Evolutionary conservation across 2,888 invertebrate species (phyloP).

Genomic region (Graphium colonna): DNA sequence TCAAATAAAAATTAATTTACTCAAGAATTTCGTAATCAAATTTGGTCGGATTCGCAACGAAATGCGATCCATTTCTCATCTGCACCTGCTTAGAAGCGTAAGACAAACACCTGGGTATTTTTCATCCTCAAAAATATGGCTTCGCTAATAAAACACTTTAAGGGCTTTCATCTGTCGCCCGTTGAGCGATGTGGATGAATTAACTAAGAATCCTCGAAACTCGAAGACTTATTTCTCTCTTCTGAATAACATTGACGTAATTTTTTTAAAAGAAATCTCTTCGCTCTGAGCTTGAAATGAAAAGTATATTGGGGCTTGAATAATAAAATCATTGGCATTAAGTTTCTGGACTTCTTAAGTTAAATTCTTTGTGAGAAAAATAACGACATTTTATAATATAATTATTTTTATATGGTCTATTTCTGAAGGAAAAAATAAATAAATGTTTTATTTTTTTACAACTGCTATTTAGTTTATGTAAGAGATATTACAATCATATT

Average conservation of each 20-base stretch:
- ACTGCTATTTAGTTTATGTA: too few relatives aligned
- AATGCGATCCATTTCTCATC: constrained; percentile 20
- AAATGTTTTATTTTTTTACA: too few relatives aligned
- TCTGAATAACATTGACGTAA: constrained; percentile 19
- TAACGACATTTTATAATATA: too few relatives aligned
- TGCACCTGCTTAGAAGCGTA: constrained; percentile 18
- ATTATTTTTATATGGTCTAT: too few relatives aligned
- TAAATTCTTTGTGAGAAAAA: too few relatives aligned
- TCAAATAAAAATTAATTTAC: constrained; percentile 10
- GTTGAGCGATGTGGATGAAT: constrained; percentile 22
- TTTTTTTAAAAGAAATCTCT: background rate
- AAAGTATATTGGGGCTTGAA: background rate
- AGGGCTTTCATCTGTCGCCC: constrained; percentile 24
- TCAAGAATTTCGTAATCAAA: constrained; percentile 13
- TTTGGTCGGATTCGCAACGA: constrained; percentile 9
- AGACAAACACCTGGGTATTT: constrained; percentile 24
- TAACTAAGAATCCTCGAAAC: constrained; percentile 24
- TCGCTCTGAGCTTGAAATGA: background rate
- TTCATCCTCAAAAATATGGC: constrained; percentile 24
- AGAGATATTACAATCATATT: too few relatives aligned
- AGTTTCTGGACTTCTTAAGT: too few relatives aligned
- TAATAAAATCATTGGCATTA: background rate
- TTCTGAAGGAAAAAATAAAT: too few relatives aligned
- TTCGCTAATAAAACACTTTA: constrained; percentile 25
- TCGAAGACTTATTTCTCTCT: constrained; percentile 16